These are phyloP conservation scores for Phengaris arion DNA, from an alignment of 2,888 invertebrate species.

Conservation along the genomic window DNA sequence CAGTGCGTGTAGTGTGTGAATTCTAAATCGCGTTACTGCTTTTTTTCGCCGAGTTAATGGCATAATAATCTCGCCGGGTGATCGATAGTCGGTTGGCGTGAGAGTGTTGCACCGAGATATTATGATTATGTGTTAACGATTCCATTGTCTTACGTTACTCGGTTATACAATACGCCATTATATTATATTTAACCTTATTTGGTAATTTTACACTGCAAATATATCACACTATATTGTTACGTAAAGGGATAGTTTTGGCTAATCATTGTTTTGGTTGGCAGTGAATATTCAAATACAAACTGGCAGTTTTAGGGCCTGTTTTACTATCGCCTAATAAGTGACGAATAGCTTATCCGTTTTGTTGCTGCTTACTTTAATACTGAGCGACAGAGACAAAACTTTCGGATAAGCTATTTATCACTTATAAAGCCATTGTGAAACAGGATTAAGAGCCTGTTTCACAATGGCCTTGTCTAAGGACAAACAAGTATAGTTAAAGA, in stretches of 20 bases:
- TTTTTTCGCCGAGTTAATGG: conserved; percentile 36
- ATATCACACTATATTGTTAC: conserved; percentile 18
- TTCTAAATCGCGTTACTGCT: conserved; percentile 31
- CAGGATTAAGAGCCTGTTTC: too few relatives aligned
- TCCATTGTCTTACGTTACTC: conserved; percentile 24
- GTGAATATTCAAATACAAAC: background rate
- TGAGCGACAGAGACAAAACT: too few relatives aligned
- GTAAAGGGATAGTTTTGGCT: background rate
- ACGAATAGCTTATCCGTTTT: too few relatives aligned
- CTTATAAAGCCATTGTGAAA: too few relatives aligned
- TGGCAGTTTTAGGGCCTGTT: background rate
- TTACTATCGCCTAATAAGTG: too few relatives aligned
- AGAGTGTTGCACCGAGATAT: conserved; percentile 33
- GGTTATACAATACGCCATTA: conserved; percentile 26
- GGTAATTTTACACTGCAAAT: conserved; percentile 4
- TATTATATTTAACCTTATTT: conserved; percentile 12
- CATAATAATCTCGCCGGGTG: conserved; percentile 37
- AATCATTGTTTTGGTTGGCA: background rate
- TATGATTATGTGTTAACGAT: conserved; percentile 28
- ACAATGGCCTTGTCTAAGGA: too few relatives aligned
- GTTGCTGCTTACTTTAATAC: too few relatives aligned
- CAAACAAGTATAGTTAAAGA: background rate
- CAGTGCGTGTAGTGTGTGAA: conserved; percentile 30
- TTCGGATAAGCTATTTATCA: too few relatives aligned
- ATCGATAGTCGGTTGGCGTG: conserved; percentile 44